phyloP scores from a whole-genome alignment of 2,888 invertebrate genomes.

The Pristionchus exspectatus region DNA sequence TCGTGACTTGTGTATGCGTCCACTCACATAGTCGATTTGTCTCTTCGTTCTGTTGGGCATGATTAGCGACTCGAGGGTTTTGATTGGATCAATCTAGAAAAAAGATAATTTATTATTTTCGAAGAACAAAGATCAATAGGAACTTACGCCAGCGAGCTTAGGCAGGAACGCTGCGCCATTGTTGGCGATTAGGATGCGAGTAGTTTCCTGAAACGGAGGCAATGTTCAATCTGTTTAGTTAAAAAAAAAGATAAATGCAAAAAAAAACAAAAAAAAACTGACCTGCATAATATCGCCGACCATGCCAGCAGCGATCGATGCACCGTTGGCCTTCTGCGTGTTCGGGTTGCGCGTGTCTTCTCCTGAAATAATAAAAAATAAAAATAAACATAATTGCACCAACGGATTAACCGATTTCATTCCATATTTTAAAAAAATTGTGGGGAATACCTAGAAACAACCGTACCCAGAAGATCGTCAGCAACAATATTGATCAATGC shows the following conservation, averaged over 20 bases:
- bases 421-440: neutral
- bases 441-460: neutral
- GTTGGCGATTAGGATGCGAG: conserved; percentile 33
- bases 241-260: too few relatives aligned
- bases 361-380: conserved; percentile 12
- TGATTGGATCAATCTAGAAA: neutral
- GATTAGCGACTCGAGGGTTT: neutral
- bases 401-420: neutral
- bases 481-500: neutral
- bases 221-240: neutral
- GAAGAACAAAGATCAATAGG: neutral
- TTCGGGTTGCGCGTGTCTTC: conserved; percentile 29
- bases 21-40: conserved; percentile 5
- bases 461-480: neutral
- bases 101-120: neutral
- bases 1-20: neutral
- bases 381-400: neutral
- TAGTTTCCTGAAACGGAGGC: conserved; percentile 4
- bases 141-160: neutral
- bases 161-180: neutral
- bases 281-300: conserved; percentile 47
- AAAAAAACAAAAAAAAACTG: neutral
- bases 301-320: neutral
- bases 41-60: conserved; percentile 12
- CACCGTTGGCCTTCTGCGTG: conserved; percentile 18